Evolutionary conservation across 1,140 invertebrate species (phyloP), one percentile per base, ranked within the genome.

Genomic region (Drosophila orosa): DNA sequence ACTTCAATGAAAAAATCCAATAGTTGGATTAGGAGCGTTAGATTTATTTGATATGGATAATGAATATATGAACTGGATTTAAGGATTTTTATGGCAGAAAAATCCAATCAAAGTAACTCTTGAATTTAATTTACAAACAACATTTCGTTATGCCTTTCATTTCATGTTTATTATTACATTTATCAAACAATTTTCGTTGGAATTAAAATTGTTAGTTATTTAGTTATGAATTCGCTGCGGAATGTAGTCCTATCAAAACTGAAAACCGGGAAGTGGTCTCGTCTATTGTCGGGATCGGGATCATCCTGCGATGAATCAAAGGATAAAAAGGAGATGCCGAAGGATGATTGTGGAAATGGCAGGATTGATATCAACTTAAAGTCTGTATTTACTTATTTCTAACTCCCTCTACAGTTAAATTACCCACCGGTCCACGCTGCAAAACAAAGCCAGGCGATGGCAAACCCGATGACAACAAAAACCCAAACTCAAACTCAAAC

Each of bases 341-440:
- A 5, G 15, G 55, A 63, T 59, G 0, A 10, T 0, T 62, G 54
- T 13, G 60, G 35, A 29, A 40, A n/a, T 3, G 3, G 59, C 19
- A 25, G 17, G 35, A n/a, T 29, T 24, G 5, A 4, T 15, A 3
- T 19, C 0, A 19, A 19, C 13, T 27, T 1, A 19, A 3, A n/a
- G 5, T 12, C 3, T 10, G 2, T 10, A 31, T 7, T 9, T 9
- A 2, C 1, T 5, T 3, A 4, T 25, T 15, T 5, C 19, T 27
- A 3, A 3, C 3, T 24, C n/a, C n/a, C n/a, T 40, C 6, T 24
- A 7, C 5, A 63, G 61, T 0, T 15, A 0, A 15, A 2, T 0
- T 0, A 27, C 22, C 39, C 29, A 61, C 61, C n/a, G 1, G 4
- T 4, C 61, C 61, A 3, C 19, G 27, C 3, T 65, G 61, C 56